Evolutionary conservation across 2,888 invertebrate genomes (phyloP), one percentile per base, ranked within the genome.

Genomic region (Hermodice carunculata): DNA sequence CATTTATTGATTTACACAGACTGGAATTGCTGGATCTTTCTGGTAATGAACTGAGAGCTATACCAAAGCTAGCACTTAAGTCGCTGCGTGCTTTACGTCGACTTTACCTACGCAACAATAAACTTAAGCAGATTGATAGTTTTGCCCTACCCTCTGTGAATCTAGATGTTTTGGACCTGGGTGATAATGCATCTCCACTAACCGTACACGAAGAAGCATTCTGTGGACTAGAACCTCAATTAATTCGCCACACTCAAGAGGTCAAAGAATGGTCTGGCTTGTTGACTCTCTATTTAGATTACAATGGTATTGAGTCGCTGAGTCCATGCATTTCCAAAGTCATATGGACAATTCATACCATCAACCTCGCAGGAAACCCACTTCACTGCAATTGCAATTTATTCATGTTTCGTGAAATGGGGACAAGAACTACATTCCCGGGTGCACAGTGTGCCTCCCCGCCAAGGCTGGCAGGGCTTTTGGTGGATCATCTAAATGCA

Each of bases 51-150:
- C 28, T 70, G 26, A 57, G 44, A 5, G 28, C 34, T 34, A 58
- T 70, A 17, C 70, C 70, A 0, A 60, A 54, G 6, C 31, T 29
- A 4, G 64, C 64, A 24, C 43, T 70, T 8, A 44, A 43, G 22
- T 46, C 29, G n/a, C 53, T 70, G n/a, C 32, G 28, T 6, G 37
- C 42, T 29, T 64, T 70, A 14, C 54, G 57, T 19, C 34, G 49
- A 14, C 44, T 70, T 4, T 52, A 44, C n/a, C 40, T 70, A 24
- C 51, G 67, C n/a, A 70, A 67, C 58, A 70, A 70, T 31, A 68
- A 63, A 24, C 57, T 70, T 28, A 42, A 59, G n/a, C 26, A 52
- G 19, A 54, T 70, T 6, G 46, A 43, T 11, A 51, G 61, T 17
- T 48, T 44, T 24, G 64, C 70, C n/a, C 67, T 70, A 59, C 34